A percentile compares a stretch with the other conserved stretches of the same genome.
Conservation (phyloP, 2,113 vertebrate species). For the Macaca nemestrina region DNA sequence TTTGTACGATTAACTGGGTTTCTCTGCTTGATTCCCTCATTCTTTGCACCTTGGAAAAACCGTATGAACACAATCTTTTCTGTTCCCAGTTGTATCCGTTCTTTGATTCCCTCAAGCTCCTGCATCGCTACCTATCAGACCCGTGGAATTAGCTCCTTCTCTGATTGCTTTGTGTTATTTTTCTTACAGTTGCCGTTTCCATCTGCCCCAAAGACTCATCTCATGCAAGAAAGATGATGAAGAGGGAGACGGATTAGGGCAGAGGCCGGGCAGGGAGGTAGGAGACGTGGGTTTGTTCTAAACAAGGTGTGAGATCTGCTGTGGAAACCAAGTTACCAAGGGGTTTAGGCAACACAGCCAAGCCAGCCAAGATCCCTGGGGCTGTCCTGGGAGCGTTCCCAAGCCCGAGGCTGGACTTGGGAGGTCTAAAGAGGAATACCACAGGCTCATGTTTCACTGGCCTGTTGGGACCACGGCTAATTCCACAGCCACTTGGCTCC, state of each 20-base stretch:
- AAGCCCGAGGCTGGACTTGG: slow-evolving; percentile 65
- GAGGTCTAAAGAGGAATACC: slow-evolving; percentile 74
- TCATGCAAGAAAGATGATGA: not conserved
- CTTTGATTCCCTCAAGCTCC: no score
- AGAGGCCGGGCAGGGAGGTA: not conserved
- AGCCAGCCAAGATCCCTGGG: slow-evolving; percentile 71
- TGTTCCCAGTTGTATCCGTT: no score
- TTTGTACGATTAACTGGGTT: rapidly evolving
- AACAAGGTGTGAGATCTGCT: slow-evolving; percentile 64
- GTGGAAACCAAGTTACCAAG: slow-evolving; percentile 63
- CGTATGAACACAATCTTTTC: not conserved
- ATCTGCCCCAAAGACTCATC: not conserved
- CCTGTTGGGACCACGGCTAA: slow-evolving; percentile 46
- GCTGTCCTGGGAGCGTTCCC: slow-evolving; percentile 70
- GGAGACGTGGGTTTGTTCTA: not conserved
- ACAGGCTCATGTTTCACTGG: slow-evolving; percentile 76
- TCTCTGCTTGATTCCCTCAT: rapidly evolving
- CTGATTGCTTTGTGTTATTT: not conserved
- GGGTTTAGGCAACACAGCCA: slow-evolving; percentile 71
- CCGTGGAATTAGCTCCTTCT: not conserved
- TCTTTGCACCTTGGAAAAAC: no score
- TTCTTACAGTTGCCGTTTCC: not conserved
- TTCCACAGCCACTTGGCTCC: slow-evolving; percentile 70
- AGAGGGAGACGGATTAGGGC: rapidly evolving
- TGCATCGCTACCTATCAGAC: not conserved